Evolutionary conservation across 2,797 vertebrate species (phyloP).

Genomic region (Fringilla coelebs): DNA sequence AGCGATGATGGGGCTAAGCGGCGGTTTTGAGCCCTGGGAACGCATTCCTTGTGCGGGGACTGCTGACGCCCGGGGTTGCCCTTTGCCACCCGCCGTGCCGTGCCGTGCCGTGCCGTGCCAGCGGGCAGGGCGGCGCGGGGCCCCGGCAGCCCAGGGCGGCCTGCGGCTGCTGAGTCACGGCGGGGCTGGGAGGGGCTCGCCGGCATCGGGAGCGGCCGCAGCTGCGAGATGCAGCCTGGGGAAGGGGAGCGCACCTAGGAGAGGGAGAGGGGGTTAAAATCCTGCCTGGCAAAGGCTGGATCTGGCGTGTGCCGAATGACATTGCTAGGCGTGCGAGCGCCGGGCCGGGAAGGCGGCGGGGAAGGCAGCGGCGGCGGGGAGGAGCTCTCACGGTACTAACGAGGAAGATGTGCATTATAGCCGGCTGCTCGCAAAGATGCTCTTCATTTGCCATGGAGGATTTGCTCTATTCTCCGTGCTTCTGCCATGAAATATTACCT

Average conservation of each 20-base stretch:
- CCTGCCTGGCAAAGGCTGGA: neutral
- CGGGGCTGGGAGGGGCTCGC: neutral
- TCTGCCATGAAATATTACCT: neutral
- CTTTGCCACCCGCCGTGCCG: neutral
- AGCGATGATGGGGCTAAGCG: neutral
- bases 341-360: neutral
- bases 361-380: neutral
- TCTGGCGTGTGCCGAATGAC: neutral
- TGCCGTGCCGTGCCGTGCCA: no score
- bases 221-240: neutral
- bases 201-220: neutral
- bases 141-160: neutral
- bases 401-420: neutral
- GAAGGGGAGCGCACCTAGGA: neutral
- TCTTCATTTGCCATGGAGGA: neutral
- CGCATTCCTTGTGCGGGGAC: rapidly evolving
- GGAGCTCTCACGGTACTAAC: neutral
- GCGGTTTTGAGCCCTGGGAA: neutral
- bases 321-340: neutral
- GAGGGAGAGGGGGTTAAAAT: neutral
- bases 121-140: no score
- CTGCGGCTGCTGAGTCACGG: constrained; percentile 63
- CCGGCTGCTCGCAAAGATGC: neutral
- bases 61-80: neutral
- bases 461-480: neutral